phyloP scores from a whole-genome alignment of 2,888 invertebrate genomes.

The Lamellibrachia columna region DNA sequence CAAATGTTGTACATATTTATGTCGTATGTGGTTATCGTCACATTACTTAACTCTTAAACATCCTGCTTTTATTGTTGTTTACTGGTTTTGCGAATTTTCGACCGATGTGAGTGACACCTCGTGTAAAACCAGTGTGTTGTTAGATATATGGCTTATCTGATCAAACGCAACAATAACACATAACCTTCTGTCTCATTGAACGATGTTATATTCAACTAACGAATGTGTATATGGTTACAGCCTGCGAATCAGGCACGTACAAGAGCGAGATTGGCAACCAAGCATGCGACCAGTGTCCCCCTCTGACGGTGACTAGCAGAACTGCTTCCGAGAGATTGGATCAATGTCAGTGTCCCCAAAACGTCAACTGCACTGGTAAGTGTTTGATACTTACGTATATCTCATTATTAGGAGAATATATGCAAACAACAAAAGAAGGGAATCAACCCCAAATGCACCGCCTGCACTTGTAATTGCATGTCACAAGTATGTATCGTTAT shows the following conservation, averaged over 20 bases:
- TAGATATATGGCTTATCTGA: background rate
- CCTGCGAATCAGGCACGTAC: background rate
- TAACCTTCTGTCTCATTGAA: too few species aligned
- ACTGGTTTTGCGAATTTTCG: too few species aligned
- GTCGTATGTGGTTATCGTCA: too few species aligned
- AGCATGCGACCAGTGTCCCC: background rate
- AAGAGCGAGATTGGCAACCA: background rate
- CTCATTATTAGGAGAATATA: background rate
- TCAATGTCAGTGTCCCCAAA: background rate
- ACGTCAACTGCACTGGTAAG: background rate
- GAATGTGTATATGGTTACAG: background rate
- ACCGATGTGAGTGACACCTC: too few species aligned
- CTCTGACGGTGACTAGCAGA: background rate
- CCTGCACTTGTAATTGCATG: too few species aligned
- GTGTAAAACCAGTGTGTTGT: background rate
- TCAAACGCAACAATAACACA: background rate
- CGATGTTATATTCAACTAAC: background rate
- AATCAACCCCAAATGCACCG: too few species aligned
- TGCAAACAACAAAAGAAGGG: background rate
- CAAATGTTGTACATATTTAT: too few species aligned
- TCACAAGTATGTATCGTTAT: too few species aligned
- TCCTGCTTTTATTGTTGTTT: too few species aligned
- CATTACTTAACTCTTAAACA: too few species aligned
- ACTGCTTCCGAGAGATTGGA: background rate
- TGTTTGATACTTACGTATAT: background rate